phyloP scores from a whole-genome alignment of 2,888 invertebrate species.

The Allygus modestus region DNA sequence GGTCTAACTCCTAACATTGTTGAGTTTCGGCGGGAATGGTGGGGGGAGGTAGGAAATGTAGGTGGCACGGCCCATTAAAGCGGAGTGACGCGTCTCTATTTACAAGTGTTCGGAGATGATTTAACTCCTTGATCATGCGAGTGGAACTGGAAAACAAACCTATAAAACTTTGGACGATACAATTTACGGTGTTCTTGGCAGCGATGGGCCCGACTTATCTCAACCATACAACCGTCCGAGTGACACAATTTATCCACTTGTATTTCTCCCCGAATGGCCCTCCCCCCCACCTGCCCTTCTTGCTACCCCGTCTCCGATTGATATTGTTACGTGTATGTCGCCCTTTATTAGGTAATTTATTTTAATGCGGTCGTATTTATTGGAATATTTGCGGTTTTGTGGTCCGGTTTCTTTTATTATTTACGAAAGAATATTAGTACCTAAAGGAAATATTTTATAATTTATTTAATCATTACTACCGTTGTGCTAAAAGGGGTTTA shows the following conservation, averaged over 20 bases:
- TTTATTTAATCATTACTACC: too few relatives aligned
- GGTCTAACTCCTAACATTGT: neutral
- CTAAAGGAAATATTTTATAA: too few relatives aligned
- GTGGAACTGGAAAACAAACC: conserved; percentile 63
- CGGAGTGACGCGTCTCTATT: conserved; percentile 34
- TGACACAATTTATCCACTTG: conserved; percentile 59
- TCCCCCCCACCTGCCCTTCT: conserved; percentile 64
- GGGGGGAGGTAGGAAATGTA: conserved; percentile 6
- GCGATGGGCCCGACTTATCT: conserved; percentile 55
- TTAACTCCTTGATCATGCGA: conserved; percentile 60
- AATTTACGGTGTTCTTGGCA: conserved; percentile 60
- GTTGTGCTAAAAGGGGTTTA: too few relatives aligned
- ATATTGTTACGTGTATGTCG: conserved; percentile 38
- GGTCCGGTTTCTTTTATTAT: neutral
- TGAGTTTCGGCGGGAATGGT: neutral
- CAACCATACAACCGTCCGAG: conserved; percentile 51
- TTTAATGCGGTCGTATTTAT: conserved; percentile 30
- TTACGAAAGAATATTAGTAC: neutral
- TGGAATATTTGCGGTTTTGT: conserved; percentile 31
- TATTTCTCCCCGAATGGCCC: conserved; percentile 63
- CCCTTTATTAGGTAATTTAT: conserved; percentile 43
- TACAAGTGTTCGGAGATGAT: conserved; percentile 61
- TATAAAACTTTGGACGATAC: conserved; percentile 63
- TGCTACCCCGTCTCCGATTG: conserved; percentile 54
- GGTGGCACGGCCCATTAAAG: conserved; percentile 49